A percentile compares a stretch with the other conserved stretches of the same genome.
These are phyloP conservation scores for Columba guinea DNA, from an alignment of 2,797 vertebrate species.

Conservation along the genomic window DNA sequence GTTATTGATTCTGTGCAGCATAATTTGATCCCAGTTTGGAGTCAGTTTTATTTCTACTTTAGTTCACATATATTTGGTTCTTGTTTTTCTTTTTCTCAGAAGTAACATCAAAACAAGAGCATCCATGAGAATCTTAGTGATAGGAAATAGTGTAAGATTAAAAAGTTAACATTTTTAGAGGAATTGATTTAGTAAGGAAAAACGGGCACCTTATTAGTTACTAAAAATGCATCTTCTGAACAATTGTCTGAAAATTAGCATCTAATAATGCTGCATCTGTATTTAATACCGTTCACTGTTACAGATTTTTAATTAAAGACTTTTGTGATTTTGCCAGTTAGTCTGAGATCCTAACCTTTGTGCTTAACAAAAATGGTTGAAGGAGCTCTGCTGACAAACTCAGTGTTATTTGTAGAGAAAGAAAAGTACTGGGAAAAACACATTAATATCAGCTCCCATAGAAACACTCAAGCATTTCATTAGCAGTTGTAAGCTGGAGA, in stretches of 20 bases:
- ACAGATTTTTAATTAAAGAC: conserved; percentile 27
- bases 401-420: neutral
- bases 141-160: neutral
- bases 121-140: neutral
- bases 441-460: conserved; percentile 18
- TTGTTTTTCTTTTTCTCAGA: neutral
- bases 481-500: neutral
- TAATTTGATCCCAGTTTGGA: neutral
- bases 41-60: neutral
- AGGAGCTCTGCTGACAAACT: neutral
- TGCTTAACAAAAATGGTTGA: neutral
- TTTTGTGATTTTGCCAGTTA: neutral
- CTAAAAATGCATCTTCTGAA: neutral
- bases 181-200: neutral
- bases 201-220: neutral
- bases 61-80: neutral
- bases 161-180: neutral
- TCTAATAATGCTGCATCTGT: neutral
- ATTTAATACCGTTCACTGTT: conserved; percentile 25
- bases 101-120: neutral
- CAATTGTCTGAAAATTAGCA: neutral
- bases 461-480: conserved; percentile 30
- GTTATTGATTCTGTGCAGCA: conserved; percentile 1
- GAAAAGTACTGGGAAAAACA: neutral
- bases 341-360: neutral